Evolutionary conservation across 2,797 vertebrate species (phyloP), one percentile per base, ranked within the genome.

Genomic region (Anguilla megastoma): DNA sequence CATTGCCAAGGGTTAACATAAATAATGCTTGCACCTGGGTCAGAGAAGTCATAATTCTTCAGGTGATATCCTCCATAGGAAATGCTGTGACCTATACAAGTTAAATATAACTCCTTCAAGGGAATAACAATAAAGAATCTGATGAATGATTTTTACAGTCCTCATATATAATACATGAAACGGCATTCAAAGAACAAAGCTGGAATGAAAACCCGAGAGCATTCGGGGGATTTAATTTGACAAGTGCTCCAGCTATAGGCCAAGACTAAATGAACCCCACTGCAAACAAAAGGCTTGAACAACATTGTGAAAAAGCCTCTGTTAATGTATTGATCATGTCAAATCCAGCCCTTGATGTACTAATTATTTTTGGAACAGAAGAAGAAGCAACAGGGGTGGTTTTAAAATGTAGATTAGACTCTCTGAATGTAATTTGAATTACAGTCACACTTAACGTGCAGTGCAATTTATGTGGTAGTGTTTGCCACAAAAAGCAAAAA

Each of bases 101-200:
- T 91, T 92, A 91, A 92, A 92, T 90, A 91, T 91, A 92, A 88
- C 90, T 90, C 89, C 84, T 76, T 86, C 90, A 85, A 41, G 91
- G 91, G 90, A 90, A 90, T 88, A 89, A 88, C 87, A 88, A 60
- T 16, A 58, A 30, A 76, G 85, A 80, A 80, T 87, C 85, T 89
- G 89, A 91, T 88, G 87, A 89, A 91, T 90, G 90, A 87, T 90
- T 90, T 91, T 50, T 84, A 48, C 86, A 86, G 85, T 88, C 90
- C 85, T 88, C 87, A 89, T 91, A 86, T 86, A 91, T 93, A 90
- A 91, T 89, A 89, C 74, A 88, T 88, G 88, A 89, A 85, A 92
- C 90, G 87, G 63, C 85, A 58, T 87, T 48, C 52, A 36, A 54
- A 58, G 63, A 85, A 76, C 33, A 41, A 60, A 45, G n/a, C 58